Evolutionary conservation across 2,797 vertebrate species (phyloP).

Genomic region (Cynopterus sphinx): DNA sequence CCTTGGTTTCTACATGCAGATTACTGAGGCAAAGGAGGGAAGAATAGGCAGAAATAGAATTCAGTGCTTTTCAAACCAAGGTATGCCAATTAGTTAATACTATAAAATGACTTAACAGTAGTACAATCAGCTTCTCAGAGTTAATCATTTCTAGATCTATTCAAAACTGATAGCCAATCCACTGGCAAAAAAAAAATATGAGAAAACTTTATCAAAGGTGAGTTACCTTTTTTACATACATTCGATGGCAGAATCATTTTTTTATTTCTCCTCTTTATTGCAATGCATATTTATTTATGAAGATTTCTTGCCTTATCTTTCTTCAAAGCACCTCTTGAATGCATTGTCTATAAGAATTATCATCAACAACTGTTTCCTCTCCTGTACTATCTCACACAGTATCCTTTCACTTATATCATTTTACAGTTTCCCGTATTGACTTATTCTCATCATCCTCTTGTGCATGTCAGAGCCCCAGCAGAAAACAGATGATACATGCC

Average conservation of each 20-base stretch:
- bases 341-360: neutral
- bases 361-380: neutral
- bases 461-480: neutral
- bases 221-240: neutral
- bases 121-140: neutral
- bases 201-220: neutral
- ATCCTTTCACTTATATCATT: neutral
- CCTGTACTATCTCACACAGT: neutral
- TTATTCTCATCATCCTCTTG: neutral
- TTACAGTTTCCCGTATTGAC: neutral
- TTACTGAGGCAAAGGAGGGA: neutral
- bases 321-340: conserved; percentile 1
- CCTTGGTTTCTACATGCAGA: neutral
- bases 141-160: neutral
- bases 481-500: neutral
- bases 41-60: neutral
- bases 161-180: neutral
- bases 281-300: neutral
- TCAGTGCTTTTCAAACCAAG: neutral
- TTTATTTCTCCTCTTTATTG: neutral
- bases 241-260: neutral
- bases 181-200: neutral
- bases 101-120: neutral
- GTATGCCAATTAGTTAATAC: neutral
- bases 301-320: neutral